These are phyloP conservation scores for Atractosteus spatula DNA, from an alignment of 2,113 vertebrate genomes.

Conservation along the genomic window DNA sequence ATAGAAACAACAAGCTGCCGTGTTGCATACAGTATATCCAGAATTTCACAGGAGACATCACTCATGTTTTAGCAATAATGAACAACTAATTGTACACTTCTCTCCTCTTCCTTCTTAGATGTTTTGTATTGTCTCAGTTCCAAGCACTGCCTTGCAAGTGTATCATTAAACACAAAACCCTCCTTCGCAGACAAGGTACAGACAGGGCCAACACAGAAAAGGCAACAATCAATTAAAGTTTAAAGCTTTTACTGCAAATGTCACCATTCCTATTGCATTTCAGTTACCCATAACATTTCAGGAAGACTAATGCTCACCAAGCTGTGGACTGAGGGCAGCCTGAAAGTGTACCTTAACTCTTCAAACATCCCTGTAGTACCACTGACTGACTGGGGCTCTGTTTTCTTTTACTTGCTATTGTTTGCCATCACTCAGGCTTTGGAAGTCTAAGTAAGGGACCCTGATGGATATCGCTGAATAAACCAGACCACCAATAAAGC, in stretches of 20 bases:
- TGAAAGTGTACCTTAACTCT: neutral
- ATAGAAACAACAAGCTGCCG: too few species aligned
- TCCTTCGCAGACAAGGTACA: neutral
- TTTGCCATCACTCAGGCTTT: constrained; percentile 30
- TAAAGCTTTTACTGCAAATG: neutral
- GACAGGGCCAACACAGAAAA: neutral
- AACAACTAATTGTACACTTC: too few species aligned
- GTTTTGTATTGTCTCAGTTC: neutral
- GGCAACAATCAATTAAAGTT: neutral
- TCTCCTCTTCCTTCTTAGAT: too few species aligned
- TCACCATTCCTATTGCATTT: neutral
- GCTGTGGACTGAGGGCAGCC: constrained; percentile 20
- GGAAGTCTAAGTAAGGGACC: constrained; percentile 27
- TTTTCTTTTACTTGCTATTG: constrained; percentile 23
- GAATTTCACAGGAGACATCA: too few species aligned
- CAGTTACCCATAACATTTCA: constrained; percentile 26
- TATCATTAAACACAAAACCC: neutral
- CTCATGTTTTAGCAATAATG: too few species aligned
- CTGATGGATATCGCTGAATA: constrained; percentile 34
- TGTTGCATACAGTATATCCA: too few species aligned
- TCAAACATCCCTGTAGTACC: too few species aligned
- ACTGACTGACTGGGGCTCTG: neutral
- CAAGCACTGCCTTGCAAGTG: neutral
- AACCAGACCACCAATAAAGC: constrained; percentile 28
- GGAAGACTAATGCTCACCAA: constrained; percentile 47